Percentiles rank a stretch among this genome's conserved stretches.
These are phyloP conservation scores for Epizoanthus illoricatus DNA, from an alignment of 92 coral and sea anemone genomes.

Conservation along the genomic window DNA sequence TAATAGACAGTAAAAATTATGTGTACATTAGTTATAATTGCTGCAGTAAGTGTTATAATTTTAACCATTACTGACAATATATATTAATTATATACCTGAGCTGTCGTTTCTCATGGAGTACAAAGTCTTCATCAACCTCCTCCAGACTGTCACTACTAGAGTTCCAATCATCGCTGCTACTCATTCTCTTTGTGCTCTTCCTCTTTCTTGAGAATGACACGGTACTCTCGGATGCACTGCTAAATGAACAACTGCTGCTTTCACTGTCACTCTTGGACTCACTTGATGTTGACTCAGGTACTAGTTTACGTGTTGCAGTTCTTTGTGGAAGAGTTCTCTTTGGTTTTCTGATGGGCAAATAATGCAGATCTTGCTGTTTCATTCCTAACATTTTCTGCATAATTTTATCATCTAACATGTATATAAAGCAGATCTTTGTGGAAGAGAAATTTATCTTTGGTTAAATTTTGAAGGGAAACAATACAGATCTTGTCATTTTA, in stretches of 20 bases:
- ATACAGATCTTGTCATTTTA: too few relatives aligned
- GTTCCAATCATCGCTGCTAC: constrained; percentile 13
- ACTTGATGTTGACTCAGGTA: background rate
- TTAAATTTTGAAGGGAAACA: too few relatives aligned
- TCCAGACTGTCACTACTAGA: background rate
- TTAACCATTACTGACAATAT: too few relatives aligned
- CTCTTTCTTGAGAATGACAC: background rate
- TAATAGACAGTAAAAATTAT: background rate
- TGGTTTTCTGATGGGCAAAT: constrained; percentile 8
- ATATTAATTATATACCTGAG: constrained; percentile 2
- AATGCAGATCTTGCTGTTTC: too few relatives aligned
- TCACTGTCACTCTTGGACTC: background rate
- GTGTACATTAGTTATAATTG: too few relatives aligned
- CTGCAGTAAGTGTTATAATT: too few relatives aligned
- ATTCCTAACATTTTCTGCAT: too few relatives aligned
- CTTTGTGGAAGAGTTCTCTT: constrained; percentile 7
- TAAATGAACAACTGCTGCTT: background rate
- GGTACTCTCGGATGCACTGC: constrained; percentile 30
- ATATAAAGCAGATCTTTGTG: too few relatives aligned
- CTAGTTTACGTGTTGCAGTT: constrained; percentile 18
- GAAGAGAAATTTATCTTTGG: too few relatives aligned
- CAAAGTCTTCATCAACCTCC: constrained; percentile 32
- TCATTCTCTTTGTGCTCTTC: background rate
- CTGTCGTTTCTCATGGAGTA: background rate
- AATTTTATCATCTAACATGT: too few relatives aligned